These are phyloP conservation scores for Empis stercorea DNA, from an alignment of 2,888 invertebrate species.

Conservation along the genomic window DNA sequence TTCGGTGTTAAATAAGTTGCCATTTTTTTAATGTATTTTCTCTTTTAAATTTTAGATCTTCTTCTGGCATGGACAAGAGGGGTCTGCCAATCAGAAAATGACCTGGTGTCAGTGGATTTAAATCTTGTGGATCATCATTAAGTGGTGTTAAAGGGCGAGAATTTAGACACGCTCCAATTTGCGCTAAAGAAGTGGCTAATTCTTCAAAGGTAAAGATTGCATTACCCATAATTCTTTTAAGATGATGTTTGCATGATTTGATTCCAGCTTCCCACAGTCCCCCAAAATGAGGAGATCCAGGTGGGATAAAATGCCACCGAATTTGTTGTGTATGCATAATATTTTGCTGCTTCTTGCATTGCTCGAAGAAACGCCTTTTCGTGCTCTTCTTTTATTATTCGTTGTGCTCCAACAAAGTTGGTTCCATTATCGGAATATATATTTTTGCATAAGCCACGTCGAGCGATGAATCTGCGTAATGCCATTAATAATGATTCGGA, in stretches of 20 bases:
- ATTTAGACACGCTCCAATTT: slow-evolving; percentile 19
- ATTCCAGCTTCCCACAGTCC: slow-evolving; percentile 22
- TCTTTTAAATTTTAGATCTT: neutral
- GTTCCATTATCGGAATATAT: slow-evolving; percentile 19
- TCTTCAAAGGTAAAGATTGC: slow-evolving; percentile 17
- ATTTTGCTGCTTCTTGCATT: neutral
- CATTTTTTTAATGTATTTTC: slow-evolving; percentile 12
- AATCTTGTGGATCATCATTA: slow-evolving; percentile 6
- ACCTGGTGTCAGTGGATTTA: slow-evolving; percentile 2
- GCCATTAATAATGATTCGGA: slow-evolving; percentile 15
- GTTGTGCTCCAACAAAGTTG: slow-evolving; percentile 18
- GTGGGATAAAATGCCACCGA: slow-evolving; percentile 9
- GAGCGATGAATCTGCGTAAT: slow-evolving; percentile 14
- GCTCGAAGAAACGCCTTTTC: too few relatives aligned
- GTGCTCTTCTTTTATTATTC: slow-evolving; percentile 2
- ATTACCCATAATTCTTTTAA: slow-evolving; percentile 15
- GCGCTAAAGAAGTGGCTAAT: slow-evolving; percentile 15
- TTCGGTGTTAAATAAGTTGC: slow-evolving; percentile 14
- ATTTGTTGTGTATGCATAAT: slow-evolving; percentile 15
- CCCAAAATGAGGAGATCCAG: slow-evolving; percentile 19
- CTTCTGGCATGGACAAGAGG: slow-evolving; percentile 6
- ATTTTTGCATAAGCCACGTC: slow-evolving; percentile 14
- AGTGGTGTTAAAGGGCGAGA: slow-evolving; percentile 15
- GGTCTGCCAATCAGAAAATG: slow-evolving; percentile 4
- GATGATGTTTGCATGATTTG: slow-evolving; percentile 18